Percentiles rank a stretch among this genome's conserved stretches.
Conservation (phyloP, 2,797 vertebrate genomes). For the Peromyscus nudipes region DNA sequence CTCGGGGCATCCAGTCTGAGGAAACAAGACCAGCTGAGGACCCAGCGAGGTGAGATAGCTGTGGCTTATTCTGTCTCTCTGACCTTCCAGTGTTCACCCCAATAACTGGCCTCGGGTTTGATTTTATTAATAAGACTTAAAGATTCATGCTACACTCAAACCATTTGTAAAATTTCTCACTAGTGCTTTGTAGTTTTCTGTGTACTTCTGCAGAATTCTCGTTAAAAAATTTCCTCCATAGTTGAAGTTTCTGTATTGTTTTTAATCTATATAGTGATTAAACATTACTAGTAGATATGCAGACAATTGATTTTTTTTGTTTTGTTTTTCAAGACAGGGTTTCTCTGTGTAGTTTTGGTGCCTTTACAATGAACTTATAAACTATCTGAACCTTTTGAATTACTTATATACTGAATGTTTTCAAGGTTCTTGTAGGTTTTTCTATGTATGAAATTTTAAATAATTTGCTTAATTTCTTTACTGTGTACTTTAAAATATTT, state of each 20-base stretch:
- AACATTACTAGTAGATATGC: background rate
- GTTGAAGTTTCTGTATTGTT: constrained; percentile 1
- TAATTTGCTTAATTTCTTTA: background rate
- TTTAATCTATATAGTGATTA: background rate
- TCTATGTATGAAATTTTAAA: background rate
- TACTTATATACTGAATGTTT: background rate
- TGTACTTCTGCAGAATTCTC: background rate
- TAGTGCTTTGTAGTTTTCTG: background rate
- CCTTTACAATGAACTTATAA: background rate
- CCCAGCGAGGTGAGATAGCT: too few relatives aligned
- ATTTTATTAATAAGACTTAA: too few relatives aligned
- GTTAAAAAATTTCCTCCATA: background rate
- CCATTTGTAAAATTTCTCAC: background rate
- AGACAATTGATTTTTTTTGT: background rate
- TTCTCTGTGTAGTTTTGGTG: too few relatives aligned
- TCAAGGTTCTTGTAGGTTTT: constrained; percentile 28
- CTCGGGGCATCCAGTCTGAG: too few relatives aligned
- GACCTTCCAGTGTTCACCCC: too few relatives aligned
- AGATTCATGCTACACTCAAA: too few relatives aligned
- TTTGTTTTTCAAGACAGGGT: too few relatives aligned
- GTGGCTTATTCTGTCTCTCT: too few relatives aligned
- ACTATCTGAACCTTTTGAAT: background rate
- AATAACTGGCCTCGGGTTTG: too few relatives aligned
- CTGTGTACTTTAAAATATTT: constrained; percentile 15
- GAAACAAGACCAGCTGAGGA: too few relatives aligned